Percentiles rank a stretch among this genome's conserved stretches.
Evolutionary conservation across 2,888 invertebrate species (phyloP).

Genomic region (Anarsia innoxiella): DNA sequence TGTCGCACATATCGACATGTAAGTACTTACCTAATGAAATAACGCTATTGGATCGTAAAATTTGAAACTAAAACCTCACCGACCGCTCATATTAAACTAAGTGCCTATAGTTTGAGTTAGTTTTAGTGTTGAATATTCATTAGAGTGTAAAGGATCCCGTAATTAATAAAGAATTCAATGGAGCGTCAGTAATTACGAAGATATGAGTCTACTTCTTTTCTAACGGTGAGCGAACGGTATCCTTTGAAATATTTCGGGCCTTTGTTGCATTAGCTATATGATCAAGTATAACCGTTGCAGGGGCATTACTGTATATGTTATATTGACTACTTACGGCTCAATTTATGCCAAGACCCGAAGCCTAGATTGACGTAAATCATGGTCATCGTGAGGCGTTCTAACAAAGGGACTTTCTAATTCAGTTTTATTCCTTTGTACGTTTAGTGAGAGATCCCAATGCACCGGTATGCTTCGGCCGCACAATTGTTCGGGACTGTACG

Average conservation of each 20-base stretch:
- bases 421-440: constrained; percentile 42
- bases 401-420: constrained; percentile 56
- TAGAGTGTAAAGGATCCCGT: constrained; percentile 47
- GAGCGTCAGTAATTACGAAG: constrained; percentile 37
- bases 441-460: constrained; percentile 33
- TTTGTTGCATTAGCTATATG: constrained; percentile 39
- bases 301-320: constrained; percentile 30
- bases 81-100: too few species aligned
- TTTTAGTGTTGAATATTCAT: constrained; percentile 52
- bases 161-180: constrained; percentile 51
- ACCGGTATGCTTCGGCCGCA: constrained; percentile 38
- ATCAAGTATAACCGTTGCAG: constrained; percentile 30
- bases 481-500: constrained; percentile 47
- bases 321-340: constrained; percentile 33
- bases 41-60: constrained; percentile 65
- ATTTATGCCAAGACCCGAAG: constrained; percentile 39
- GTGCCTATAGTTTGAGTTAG: constrained; percentile 36
- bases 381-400: constrained; percentile 36
- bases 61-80: constrained; percentile 48
- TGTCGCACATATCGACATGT: constrained; percentile 57
- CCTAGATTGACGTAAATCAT: constrained; percentile 55
- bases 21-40: constrained; percentile 52
- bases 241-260: constrained; percentile 36
- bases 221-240: constrained; percentile 34
- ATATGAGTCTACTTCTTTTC: constrained; percentile 31